Base-by-base conservation (phyloP, 2,797 vertebrate species). In the Acrocephalus scirpaceus region DNA sequence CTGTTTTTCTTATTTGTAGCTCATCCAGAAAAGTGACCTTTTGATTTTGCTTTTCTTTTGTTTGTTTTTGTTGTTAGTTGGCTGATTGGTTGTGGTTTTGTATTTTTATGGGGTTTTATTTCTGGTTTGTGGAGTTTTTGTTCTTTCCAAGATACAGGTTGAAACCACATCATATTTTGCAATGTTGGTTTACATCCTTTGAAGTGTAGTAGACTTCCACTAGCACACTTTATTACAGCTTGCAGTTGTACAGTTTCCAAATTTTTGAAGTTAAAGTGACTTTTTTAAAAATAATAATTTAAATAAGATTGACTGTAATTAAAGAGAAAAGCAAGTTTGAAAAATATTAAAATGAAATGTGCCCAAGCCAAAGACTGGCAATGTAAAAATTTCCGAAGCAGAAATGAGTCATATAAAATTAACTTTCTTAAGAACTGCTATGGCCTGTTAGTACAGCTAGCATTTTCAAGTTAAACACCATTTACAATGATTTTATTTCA, bases 401-500 rank as follows among this genome's bases (percentile, higher is more conserved):
- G 48, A 88, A 90, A 77, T 80, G 75, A 95, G 36, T 93, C 82
- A 79, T 74, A 27, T 57, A 93, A 94, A 94, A 96, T 91, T 83
- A 94, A 92, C 81, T 96, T 93, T 83, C 72, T 80, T 74, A 83
- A 90, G 65, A 77, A 83, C 15, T 77, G 34, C 78, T 72, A 5
- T 36, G 82, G 65, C 91, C 88, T 90, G 65, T 96, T 95, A 93
- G 45, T 72, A 44, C 82, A 86, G 79, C 65, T 92, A 96, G 88
- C 94, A 78, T 90, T 88, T 95, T 95, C 57, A 88, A 88, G 65
- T 94, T 92, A 91, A 95, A 77, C 65, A 91, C 72, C 82, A 53
- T 83, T 91, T 88, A 74, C 50, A 71, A 3, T 83, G 36, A 69
- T 78, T 88, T 65, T 90, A 62, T 81, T 93, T 95, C 66, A 32